Percentiles rank a stretch among this genome's conserved stretches.
phyloP scores from a whole-genome alignment of 1,140 invertebrate species.

The Microplitis mediator region DNA sequence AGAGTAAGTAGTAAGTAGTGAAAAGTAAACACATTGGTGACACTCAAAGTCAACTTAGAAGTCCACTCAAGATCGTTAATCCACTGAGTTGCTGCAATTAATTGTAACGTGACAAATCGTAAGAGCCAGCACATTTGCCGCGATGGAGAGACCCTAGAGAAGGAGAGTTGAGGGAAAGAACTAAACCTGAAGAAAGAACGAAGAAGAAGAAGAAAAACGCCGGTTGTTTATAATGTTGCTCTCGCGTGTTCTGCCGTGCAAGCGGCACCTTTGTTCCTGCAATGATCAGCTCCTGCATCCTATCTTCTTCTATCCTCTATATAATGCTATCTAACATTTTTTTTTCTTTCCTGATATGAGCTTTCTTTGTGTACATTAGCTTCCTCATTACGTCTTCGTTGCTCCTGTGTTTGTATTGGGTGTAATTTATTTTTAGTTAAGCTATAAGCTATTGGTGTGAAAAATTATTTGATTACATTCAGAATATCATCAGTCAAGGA shows the following conservation, averaged over 20 bases:
- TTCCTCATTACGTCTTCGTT: neutral
- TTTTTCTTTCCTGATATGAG: neutral
- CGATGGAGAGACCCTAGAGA: slow-evolving; percentile 14
- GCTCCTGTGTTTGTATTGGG: neutral
- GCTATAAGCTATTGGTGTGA: neutral
- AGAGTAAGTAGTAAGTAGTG: too few species aligned
- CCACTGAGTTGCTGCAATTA: slow-evolving; percentile 47
- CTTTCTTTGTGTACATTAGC: neutral
- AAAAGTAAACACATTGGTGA: neutral
- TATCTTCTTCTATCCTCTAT: slow-evolving; percentile 5
- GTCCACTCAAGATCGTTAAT: slow-evolving; percentile 47
- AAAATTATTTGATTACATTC: neutral
- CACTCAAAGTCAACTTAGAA: slow-evolving; percentile 31
- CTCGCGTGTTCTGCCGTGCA: slow-evolving; percentile 27
- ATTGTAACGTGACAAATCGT: slow-evolving; percentile 53
- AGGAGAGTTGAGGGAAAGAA: too few species aligned
- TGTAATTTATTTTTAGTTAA: neutral
- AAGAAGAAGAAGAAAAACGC: slow-evolving; percentile 12
- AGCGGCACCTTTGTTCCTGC: slow-evolving; percentile 33
- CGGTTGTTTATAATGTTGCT: slow-evolving; percentile 31
- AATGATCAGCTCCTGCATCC: slow-evolving; percentile 17
- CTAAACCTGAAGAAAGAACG: slow-evolving; percentile 2
- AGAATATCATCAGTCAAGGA: too few species aligned
- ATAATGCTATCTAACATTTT: neutral
- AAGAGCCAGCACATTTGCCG: slow-evolving; percentile 32